Evolutionary conservation across 2,797 vertebrate genomes (phyloP).

Genomic region (Labroides dimidiatus): DNA sequence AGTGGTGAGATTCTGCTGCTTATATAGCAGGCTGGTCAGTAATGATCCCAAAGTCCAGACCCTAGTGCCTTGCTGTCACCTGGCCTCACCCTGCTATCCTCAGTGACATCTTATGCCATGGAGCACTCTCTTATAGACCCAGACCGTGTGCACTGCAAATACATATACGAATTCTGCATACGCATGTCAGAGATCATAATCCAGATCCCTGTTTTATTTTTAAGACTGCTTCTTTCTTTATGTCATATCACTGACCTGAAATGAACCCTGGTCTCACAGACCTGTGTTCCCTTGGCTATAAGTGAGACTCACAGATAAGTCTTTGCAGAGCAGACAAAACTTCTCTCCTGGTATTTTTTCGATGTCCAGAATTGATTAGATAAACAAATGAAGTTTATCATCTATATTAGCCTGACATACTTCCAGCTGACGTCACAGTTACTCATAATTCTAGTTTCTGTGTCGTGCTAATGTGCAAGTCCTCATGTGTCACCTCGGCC

Average conservation of each 20-base stretch:
- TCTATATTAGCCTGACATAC: slow-evolving; percentile 18
- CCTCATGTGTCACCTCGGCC: slow-evolving; percentile 42
- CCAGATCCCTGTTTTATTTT: not conserved
- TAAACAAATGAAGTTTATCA: slow-evolving; percentile 21
- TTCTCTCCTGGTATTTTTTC: slow-evolving; percentile 9
- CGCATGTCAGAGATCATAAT: not conserved
- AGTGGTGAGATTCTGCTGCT: slow-evolving; percentile 27
- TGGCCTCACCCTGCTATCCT: slow-evolving; percentile 51
- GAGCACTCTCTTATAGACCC: not conserved
- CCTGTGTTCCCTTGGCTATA: slow-evolving; percentile 12
- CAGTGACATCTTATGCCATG: slow-evolving; percentile 17
- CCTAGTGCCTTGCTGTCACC: slow-evolving; percentile 71
- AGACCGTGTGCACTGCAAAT: not conserved
- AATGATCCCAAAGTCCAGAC: slow-evolving; percentile 78
- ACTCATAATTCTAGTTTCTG: slow-evolving; percentile 36
- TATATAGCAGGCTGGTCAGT: slow-evolving; percentile 62
- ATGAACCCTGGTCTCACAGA: slow-evolving; percentile 15
- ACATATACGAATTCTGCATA: not conserved
- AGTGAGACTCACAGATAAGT: slow-evolving; percentile 9
- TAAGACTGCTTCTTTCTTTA: not conserved
- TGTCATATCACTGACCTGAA: not conserved
- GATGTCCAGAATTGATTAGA: slow-evolving; percentile 42
- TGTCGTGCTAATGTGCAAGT: slow-evolving; percentile 43
- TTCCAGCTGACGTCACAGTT: slow-evolving; percentile 18
- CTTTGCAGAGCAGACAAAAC: slow-evolving; percentile 14